These are phyloP conservation scores for Eriosoma lanigerum DNA, from an alignment of 1,140 invertebrate genomes.

Conservation along the genomic window DNA sequence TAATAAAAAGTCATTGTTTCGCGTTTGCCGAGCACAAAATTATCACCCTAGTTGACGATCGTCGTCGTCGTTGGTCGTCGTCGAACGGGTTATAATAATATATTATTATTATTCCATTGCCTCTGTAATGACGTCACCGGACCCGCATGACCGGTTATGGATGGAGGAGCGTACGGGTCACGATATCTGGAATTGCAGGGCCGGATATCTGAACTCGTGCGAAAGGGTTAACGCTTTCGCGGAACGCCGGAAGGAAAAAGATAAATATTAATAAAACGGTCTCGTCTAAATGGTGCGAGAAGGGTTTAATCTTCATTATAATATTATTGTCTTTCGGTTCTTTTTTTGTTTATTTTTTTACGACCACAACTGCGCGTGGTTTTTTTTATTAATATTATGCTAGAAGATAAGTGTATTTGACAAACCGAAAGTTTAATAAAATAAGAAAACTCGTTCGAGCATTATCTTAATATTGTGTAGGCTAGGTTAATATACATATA, in stretches of 20 bases:
- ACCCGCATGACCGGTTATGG: conserved; percentile 14
- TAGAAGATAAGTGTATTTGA: too few relatives aligned
- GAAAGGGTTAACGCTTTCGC: conserved; percentile 13
- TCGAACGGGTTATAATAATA: conserved; percentile 44
- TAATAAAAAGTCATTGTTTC: conserved; percentile 51
- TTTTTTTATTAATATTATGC: too few relatives aligned
- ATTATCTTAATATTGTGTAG: too few relatives aligned
- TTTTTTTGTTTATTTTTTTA: conserved; percentile 1
- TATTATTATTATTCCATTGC: too few relatives aligned
- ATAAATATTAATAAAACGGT: conserved; percentile 44
- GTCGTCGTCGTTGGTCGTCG: neutral
- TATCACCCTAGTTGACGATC: conserved; percentile 1
- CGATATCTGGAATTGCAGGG: too few relatives aligned
- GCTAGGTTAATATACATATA: too few relatives aligned
- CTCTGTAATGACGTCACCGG: neutral
- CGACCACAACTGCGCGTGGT: neutral
- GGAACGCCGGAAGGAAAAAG: neutral
- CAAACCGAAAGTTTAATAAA: too few relatives aligned
- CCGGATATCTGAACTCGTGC: conserved; percentile 17
- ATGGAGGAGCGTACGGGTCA: neutral
- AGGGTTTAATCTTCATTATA: neutral
- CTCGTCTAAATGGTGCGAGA: neutral
- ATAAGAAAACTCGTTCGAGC: too few relatives aligned
- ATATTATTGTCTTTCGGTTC: neutral
- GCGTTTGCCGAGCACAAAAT: conserved; percentile 50